These are phyloP conservation scores for Typhlomys cinereus DNA, from an alignment of 2,113 vertebrate genomes.

Conservation along the genomic window DNA sequence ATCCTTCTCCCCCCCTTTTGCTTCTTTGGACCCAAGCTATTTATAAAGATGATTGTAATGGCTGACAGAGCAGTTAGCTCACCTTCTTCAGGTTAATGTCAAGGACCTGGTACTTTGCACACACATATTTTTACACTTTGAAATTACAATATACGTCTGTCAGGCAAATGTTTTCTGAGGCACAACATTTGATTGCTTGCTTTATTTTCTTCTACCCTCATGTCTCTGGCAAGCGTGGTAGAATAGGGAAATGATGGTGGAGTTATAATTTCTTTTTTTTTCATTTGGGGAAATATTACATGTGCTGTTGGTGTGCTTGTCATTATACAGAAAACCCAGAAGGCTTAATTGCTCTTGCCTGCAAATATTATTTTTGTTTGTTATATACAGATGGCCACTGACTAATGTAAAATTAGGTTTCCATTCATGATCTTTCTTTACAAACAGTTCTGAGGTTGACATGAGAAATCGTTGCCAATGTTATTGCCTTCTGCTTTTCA, in stretches of 20 bases:
- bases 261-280: background rate
- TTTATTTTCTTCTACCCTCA: background rate
- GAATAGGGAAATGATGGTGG: background rate
- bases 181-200: background rate
- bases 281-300: background rate
- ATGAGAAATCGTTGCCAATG: constrained; percentile 55
- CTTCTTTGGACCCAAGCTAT: background rate
- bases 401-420: constrained; percentile 59
- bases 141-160: background rate
- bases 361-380: constrained; percentile 21
- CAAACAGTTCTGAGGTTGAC: constrained; percentile 52
- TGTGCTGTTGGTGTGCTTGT: background rate
- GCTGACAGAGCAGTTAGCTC: background rate
- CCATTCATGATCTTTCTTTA: constrained; percentile 51
- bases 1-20: background rate
- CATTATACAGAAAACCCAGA: constrained; percentile 32
- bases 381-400: constrained; percentile 57
- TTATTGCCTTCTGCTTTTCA: constrained; percentile 57
- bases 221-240: background rate
- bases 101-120: background rate
- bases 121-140: background rate
- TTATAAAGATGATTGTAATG: background rate
- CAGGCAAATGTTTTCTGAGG: background rate
- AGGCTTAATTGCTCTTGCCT: constrained; percentile 45
- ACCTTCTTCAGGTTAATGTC: background rate